Evolutionary conservation across 2,797 vertebrate genomes (phyloP).

Genomic region (Malacoctenus gilli): DNA sequence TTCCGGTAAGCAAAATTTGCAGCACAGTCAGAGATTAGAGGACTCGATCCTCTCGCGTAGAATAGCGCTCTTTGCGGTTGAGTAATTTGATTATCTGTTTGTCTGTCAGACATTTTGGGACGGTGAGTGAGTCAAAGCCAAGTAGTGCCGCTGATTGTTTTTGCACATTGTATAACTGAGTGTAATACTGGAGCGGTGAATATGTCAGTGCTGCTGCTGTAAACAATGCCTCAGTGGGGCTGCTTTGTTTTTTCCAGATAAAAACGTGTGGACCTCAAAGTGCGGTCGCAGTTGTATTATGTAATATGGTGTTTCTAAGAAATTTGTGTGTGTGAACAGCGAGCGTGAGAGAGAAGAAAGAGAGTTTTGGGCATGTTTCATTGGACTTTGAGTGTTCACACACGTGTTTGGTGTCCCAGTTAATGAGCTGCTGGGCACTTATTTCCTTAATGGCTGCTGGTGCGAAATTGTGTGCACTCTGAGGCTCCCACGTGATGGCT

Average conservation of each 20-base stretch:
- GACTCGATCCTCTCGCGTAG: too few relatives aligned
- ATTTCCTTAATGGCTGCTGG: slow-evolving; percentile 58
- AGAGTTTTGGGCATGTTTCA: slow-evolving; percentile 11
- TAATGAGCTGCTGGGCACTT: slow-evolving; percentile 46
- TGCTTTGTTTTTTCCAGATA: slow-evolving; percentile 20
- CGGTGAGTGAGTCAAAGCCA: not conserved
- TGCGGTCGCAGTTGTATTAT: slow-evolving; percentile 24
- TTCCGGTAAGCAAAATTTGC: too few relatives aligned
- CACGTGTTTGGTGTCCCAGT: slow-evolving; percentile 28
- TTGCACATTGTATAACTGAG: slow-evolving; percentile 16
- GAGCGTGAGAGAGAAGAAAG: too few relatives aligned
- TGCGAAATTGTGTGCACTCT: slow-evolving; percentile 36
- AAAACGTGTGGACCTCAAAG: slow-evolving; percentile 9
- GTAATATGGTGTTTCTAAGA: slow-evolving; percentile 31
- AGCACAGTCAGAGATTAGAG: too few relatives aligned
- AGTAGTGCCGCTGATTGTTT: slow-evolving; percentile 4
- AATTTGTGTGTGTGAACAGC: slow-evolving; percentile 1
- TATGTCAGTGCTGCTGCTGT: slow-evolving; percentile 38
- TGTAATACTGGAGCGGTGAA: slow-evolving; percentile 12
- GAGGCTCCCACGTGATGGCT: slow-evolving; percentile 24
- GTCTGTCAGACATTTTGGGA: too few relatives aligned
- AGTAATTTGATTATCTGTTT: too few relatives aligned
- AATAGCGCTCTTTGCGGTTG: too few relatives aligned
- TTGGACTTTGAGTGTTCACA: slow-evolving; percentile 4
- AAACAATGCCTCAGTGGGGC: slow-evolving; percentile 49